These are phyloP conservation scores for Gymnoscopelus braueri DNA, from an alignment of 2,797 vertebrate species.

Conservation along the genomic window DNA sequence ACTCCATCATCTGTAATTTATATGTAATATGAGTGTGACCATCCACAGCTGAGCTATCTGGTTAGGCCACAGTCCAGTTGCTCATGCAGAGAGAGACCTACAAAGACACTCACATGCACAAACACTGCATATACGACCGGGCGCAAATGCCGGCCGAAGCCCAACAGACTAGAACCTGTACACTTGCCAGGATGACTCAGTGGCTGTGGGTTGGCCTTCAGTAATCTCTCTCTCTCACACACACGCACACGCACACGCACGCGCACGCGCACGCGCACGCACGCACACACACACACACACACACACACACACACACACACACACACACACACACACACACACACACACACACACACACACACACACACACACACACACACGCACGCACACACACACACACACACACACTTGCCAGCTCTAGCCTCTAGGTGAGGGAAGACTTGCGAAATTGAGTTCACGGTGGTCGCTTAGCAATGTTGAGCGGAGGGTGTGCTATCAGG, in stretches of 20 bases:
- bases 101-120: conserved; percentile 54
- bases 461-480: conserved; percentile 81
- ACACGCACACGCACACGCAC: conserved; percentile 26
- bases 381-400: conserved; percentile 11
- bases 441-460: conserved; percentile 80
- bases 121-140: conserved; percentile 51
- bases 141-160: conserved; percentile 43
- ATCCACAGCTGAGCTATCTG: conserved; percentile 74
- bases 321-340: conserved; percentile 15
- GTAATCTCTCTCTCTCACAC: conserved; percentile 21
- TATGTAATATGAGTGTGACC: conserved; percentile 70
- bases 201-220: conserved; percentile 49
- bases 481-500: conserved; percentile 79
- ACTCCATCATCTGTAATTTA: conserved; percentile 70
- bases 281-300: conserved; percentile 25
- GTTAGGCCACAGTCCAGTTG: conserved; percentile 61
- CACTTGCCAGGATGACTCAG: conserved; percentile 71
- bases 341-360: conserved; percentile 18
- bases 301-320: conserved; percentile 18
- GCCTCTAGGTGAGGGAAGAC: conserved; percentile 76
- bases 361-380: conserved; percentile 24
- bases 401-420: conserved; percentile 40
- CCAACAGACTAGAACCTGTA: conserved; percentile 68
- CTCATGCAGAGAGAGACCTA: conserved; percentile 68
- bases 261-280: conserved; percentile 24